phyloP scores from a whole-genome alignment of 1,140 invertebrate genomes.

The Drosophila guanche region DNA sequence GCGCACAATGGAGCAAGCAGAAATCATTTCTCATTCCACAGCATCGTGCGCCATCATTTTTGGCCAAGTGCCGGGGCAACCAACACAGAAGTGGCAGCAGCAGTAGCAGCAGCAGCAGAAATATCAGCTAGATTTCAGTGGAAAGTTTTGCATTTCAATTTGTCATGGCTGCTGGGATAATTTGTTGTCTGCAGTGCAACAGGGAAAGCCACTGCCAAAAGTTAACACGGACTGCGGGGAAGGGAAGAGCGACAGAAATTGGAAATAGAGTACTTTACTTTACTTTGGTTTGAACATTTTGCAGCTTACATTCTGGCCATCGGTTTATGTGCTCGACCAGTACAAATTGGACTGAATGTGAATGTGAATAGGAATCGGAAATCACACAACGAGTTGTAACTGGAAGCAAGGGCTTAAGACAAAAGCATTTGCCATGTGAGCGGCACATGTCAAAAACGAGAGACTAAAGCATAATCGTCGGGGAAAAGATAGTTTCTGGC shows the following conservation, averaged over 20 bases:
- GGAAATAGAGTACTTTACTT: too few species aligned
- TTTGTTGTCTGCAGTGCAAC: conserved; percentile 28
- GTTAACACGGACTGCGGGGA: conserved; percentile 3
- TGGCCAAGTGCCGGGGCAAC: conserved; percentile 17
- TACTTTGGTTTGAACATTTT: conserved; percentile 5
- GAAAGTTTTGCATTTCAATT: conserved; percentile 45
- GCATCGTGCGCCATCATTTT: conserved; percentile 14
- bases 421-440: conserved; percentile 47
- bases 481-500: conserved; percentile 52
- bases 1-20: conserved; percentile 48
- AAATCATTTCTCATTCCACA: conserved; percentile 36
- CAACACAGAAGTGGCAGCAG: too few species aligned
- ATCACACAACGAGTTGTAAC: too few species aligned
- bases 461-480: conserved; percentile 32
- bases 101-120: too few species aligned
- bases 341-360: conserved; percentile 47
- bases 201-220: conserved; percentile 25
- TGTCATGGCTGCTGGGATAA: conserved; percentile 30
- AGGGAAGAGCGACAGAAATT: too few species aligned
- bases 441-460: conserved; percentile 40
- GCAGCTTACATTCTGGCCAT: conserved; percentile 33
- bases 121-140: conserved; percentile 13
- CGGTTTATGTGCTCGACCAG: conserved; percentile 35
- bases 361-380: conserved; percentile 14
- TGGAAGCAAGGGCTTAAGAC: conserved; percentile 35